Conservation (phyloP, 2,888 invertebrate species). For the Cheilosia scutellata region DNA sequence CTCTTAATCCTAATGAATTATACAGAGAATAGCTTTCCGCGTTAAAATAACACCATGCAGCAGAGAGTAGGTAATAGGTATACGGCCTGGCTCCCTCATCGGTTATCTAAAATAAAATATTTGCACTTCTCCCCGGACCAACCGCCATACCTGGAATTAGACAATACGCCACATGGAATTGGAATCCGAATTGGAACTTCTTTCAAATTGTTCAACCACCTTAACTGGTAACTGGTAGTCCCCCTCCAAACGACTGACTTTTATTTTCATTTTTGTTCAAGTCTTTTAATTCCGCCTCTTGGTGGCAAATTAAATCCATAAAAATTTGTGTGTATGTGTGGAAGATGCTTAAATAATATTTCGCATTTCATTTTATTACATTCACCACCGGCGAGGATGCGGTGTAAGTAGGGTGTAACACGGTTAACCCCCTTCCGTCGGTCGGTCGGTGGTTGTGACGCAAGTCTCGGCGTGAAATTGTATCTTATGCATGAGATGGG, state of each 20-base stretch:
- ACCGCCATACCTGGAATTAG: not conserved
- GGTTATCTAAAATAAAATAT: constrained; percentile 15
- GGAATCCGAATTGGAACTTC: not conserved
- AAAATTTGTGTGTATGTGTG: constrained; percentile 65
- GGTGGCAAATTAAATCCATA: constrained; percentile 75
- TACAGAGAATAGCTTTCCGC: constrained; percentile 18
- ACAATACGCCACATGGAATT: constrained; percentile 6
- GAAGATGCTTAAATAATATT: constrained; percentile 69
- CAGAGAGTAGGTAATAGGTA: not conserved
- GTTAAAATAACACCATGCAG: not conserved
- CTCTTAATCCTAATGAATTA: constrained; percentile 8
- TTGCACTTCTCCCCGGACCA: not conserved
- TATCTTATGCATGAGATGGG: constrained; percentile 75
- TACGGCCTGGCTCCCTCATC: constrained; percentile 1
- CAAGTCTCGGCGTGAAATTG: constrained; percentile 57
- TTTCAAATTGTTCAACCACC: not conserved
- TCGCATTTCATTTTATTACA: constrained; percentile 72
- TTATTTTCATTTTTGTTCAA: constrained; percentile 65
- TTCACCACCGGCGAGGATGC: not conserved
- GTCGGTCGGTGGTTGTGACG: constrained; percentile 28
- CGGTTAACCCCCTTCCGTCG: not conserved
- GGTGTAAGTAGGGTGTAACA: not conserved
- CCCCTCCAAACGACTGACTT: constrained; percentile 12
- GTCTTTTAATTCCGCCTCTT: constrained; percentile 72
- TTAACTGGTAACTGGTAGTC: not conserved